Conservation (phyloP, 2,888 invertebrate species). For the Chirona hameri region DNA sequence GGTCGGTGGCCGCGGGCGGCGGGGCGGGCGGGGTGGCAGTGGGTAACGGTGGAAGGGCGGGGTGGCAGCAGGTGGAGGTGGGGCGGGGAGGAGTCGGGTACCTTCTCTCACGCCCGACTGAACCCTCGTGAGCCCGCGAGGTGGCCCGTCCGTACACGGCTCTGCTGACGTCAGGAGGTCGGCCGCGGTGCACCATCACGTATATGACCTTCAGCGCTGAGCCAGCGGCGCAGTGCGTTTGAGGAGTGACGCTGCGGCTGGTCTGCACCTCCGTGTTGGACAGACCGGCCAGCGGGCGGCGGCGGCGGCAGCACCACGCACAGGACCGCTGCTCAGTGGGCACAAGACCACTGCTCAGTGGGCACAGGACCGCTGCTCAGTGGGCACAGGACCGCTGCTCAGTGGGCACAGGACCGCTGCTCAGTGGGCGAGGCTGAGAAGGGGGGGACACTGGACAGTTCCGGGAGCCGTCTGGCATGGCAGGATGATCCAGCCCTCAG, state of each 20-base stretch:
- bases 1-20: not conserved
- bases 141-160: not conserved
- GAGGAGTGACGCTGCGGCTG: not conserved
- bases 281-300: not conserved
- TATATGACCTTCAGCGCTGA: not conserved
- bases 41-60: not conserved
- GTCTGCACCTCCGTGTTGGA: not conserved
- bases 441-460: too few species aligned
- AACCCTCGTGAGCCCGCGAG: not conserved
- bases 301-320: not conserved
- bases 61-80: not conserved
- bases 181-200: not conserved
- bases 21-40: not conserved
- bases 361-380: too few species aligned
- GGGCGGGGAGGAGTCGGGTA: too few species aligned
- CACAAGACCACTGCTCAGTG: too few species aligned
- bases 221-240: not conserved
- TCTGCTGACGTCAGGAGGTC: not conserved
- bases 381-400: too few species aligned
- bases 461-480: too few species aligned
- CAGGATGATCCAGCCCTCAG: too few species aligned
- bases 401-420: too few species aligned
- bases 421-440: too few species aligned
- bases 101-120: too few species aligned
- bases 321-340: too few species aligned